phyloP scores from a whole-genome alignment of 2,113 vertebrate species.

The Coreoperca whiteheadi region DNA sequence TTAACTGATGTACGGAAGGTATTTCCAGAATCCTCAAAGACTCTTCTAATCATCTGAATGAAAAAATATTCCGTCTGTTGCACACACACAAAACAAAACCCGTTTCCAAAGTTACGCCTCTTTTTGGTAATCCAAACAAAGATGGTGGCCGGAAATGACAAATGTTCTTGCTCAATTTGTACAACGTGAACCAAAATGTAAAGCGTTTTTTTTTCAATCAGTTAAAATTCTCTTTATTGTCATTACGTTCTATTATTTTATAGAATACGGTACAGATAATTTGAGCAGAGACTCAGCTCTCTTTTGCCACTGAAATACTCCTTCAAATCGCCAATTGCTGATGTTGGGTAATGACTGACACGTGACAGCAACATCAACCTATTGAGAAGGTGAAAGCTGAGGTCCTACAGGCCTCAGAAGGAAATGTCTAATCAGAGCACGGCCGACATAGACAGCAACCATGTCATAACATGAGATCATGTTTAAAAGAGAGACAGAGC shows the following conservation, averaged over 20 bases:
- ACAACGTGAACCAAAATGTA: neutral
- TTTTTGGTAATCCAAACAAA: neutral
- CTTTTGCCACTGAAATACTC: neutral
- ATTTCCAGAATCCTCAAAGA: neutral
- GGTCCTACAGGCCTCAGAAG: conserved; percentile 40
- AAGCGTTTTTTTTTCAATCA: no score
- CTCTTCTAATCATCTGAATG: no score
- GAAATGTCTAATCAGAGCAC: conserved; percentile 69
- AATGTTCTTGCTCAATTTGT: neutral
- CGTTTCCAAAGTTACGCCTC: neutral
- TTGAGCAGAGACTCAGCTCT: neutral
- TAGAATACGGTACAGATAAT: no score
- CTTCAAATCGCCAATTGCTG: neutral
- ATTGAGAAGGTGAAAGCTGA: conserved; percentile 45
- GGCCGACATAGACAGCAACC: conserved; percentile 33
- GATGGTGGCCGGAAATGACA: neutral
- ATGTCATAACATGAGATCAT: conserved; percentile 65
- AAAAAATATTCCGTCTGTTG: no score
- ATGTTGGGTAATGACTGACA: conserved; percentile 18
- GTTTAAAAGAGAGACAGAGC: conserved; percentile 73
- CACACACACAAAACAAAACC: no score
- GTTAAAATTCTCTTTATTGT: neutral
- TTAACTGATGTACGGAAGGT: neutral
- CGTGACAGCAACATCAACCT: conserved; percentile 35
- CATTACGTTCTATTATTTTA: neutral